Base-by-base conservation (phyloP, 1,140 invertebrate species). In the Temnothorax nylanderi region DNA sequence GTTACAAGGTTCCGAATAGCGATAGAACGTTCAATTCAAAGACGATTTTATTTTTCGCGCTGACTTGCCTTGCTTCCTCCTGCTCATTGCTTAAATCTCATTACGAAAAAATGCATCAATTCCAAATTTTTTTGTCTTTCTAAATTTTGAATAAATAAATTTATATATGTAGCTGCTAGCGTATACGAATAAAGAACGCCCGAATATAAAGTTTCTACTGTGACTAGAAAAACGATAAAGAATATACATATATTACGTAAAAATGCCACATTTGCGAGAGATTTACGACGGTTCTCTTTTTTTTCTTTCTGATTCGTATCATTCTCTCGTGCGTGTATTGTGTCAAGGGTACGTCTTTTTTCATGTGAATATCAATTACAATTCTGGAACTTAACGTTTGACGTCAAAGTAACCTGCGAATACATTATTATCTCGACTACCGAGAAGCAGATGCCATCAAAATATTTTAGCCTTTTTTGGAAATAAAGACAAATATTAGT, bases 1-100 rank as follows among this genome's bases (percentile, higher is more conserved):
- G 89, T 90, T 87, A 90, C 89, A 90, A 90, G 88, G 88, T 76
- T 72, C 32, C 77, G 69, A 72, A 67, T 71, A 77, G 47, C 84
- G 85, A 89, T 89, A 71, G 56, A 90, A 65, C 26, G 41, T 47
- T 60, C 2, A 7, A 75, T 75, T 47, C 18, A 34, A 62, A 62
- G 13, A 13, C 26, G 26, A 49, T 60, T 49, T 84, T 16, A 16
- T 37, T 75, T 84, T n/a, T 18, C 32, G 2, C 32, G 37, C 32
- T 18, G 11, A 11, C 11, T 34, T 10, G 0, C 56, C 37, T 3
- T 6, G 21, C 13, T 58, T 34, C 32, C 37, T 62, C 37, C 16
- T 26, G 11, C 41, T 16, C 32, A 4, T 56, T 41, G n/a, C n/a
- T 18, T 26, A 16, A 6, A 21, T 65, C 26, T 51, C 32, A 21